These are phyloP conservation scores for Hofmannophila pseudospretella DNA, from an alignment of 2,888 invertebrate species.

Conservation along the genomic window DNA sequence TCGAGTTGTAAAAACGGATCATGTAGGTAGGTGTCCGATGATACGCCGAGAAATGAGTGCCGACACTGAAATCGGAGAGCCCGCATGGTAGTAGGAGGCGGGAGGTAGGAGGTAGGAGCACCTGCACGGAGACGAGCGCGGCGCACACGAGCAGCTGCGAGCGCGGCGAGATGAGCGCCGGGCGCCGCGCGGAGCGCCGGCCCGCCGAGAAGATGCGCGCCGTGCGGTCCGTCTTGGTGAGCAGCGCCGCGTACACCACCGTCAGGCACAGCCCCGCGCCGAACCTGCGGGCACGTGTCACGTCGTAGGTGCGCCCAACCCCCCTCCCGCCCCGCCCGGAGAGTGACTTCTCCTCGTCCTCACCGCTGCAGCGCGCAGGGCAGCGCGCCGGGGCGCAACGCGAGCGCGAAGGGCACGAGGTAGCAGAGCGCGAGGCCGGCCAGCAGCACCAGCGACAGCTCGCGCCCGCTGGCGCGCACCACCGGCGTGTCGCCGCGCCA, in stretches of 20 bases:
- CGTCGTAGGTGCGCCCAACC: no score
- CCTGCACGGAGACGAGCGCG: slow-evolving; percentile 92
- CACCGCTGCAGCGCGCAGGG: slow-evolving; percentile 94
- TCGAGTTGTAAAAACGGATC: no score
- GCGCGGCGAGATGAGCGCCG: slow-evolving; percentile 94
- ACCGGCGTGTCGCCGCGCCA: slow-evolving; percentile 95
- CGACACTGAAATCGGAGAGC: no score
- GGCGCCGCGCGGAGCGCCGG: slow-evolving; percentile 95
- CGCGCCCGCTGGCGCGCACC: slow-evolving; percentile 95
- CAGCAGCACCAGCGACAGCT: slow-evolving; percentile 93
- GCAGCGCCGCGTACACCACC: slow-evolving; percentile 96
- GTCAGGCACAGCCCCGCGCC: slow-evolving; percentile 97
- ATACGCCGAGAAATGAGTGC: no score
- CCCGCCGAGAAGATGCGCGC: slow-evolving; percentile 97
- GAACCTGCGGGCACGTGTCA: no score
- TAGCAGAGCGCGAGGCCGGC: slow-evolving; percentile 94
- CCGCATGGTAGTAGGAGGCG: not conserved
- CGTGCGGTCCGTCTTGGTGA: slow-evolving; percentile 98
- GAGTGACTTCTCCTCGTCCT: no score
- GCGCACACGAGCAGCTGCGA: slow-evolving; percentile 94
- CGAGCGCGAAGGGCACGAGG: slow-evolving; percentile 93
- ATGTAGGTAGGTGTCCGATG: no score
- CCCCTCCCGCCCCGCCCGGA: no score
- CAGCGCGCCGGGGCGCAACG: slow-evolving; percentile 90
- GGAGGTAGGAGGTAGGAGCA: no score